phyloP scores from a whole-genome alignment of 2,888 invertebrate genomes.

The Tetramorium bicarinatum region DNA sequence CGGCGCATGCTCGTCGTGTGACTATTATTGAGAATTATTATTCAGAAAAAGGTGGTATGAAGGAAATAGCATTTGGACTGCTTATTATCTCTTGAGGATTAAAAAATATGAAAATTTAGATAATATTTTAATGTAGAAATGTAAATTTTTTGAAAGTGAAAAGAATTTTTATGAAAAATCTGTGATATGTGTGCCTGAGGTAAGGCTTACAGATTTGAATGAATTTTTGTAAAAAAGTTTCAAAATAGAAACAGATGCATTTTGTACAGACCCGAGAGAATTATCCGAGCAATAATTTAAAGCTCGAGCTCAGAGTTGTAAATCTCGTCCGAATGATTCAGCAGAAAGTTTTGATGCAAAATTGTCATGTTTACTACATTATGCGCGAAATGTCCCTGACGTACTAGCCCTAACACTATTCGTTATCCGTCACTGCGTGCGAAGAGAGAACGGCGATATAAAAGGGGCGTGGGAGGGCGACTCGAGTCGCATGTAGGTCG shows the following conservation, averaged over 20 bases:
- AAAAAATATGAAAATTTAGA: background rate
- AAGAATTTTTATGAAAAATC: background rate
- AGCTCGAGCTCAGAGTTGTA: background rate
- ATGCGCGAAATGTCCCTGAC: conserved; percentile 2
- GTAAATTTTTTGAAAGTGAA: background rate
- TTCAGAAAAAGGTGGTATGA: background rate
- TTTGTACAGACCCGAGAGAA: background rate
- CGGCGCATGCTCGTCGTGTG: background rate
- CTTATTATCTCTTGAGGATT: background rate
- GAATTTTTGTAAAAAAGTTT: background rate
- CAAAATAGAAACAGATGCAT: background rate
- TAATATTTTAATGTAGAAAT: background rate
- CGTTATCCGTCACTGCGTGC: conserved; percentile 60
- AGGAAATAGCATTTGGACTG: background rate
- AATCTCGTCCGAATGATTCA: background rate
- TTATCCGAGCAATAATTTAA: background rate
- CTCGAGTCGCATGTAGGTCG: conserved; percentile 81
- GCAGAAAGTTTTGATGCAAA: background rate
- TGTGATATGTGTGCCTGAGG: background rate
- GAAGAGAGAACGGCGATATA: conserved; percentile 57
- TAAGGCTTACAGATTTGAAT: background rate
- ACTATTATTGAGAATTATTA: background rate
- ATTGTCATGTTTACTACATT: background rate
- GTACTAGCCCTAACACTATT: background rate
- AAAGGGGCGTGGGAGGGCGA: conserved; percentile 18